phyloP scores from a whole-genome alignment of 1,140 invertebrate species.

The Drosophila novamexicana region DNA sequence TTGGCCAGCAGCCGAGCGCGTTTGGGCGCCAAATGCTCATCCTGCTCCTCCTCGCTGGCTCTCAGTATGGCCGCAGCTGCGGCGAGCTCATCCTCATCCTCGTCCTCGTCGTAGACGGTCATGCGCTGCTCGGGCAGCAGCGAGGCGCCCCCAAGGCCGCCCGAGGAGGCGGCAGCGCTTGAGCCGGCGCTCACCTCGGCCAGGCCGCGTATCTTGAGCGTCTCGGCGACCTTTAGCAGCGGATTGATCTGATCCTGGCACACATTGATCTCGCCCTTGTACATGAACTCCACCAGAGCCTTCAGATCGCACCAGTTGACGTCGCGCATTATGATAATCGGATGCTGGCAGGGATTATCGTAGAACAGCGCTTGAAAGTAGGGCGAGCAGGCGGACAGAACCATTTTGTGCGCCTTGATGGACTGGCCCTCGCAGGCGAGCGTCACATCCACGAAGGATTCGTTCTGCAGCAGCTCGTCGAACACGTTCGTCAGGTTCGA shows the following conservation, averaged over 20 bases:
- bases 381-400: conserved; percentile 95
- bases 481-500: conserved; percentile 95
- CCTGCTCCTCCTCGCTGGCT: conserved; percentile 54
- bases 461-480: conserved; percentile 94
- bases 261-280: conserved; percentile 96
- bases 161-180: conserved; percentile 22
- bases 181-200: conserved; percentile 90
- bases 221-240: conserved; percentile 93
- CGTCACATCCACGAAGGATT: conserved; percentile 96
- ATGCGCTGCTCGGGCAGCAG: conserved; percentile 80
- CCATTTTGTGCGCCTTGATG: conserved; percentile 96
- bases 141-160: conserved; percentile 69
- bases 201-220: conserved; percentile 93
- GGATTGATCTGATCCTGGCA: conserved; percentile 95
- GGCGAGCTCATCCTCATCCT: conserved; percentile 71
- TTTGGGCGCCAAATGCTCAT: conserved; percentile 66
- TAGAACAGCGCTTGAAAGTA: conserved; percentile 96
- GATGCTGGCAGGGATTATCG: conserved; percentile 96
- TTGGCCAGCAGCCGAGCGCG: conserved; percentile 56
- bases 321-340: conserved; percentile 95
- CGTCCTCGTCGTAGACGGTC: conserved; percentile 83
- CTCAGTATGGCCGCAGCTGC: conserved; percentile 54
- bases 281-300: conserved; percentile 96
- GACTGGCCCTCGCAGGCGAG: conserved; percentile 95
- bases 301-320: conserved; percentile 94